Conservation (phyloP, 1,140 invertebrate genomes). For the Nilaparvata lugens region DNA sequence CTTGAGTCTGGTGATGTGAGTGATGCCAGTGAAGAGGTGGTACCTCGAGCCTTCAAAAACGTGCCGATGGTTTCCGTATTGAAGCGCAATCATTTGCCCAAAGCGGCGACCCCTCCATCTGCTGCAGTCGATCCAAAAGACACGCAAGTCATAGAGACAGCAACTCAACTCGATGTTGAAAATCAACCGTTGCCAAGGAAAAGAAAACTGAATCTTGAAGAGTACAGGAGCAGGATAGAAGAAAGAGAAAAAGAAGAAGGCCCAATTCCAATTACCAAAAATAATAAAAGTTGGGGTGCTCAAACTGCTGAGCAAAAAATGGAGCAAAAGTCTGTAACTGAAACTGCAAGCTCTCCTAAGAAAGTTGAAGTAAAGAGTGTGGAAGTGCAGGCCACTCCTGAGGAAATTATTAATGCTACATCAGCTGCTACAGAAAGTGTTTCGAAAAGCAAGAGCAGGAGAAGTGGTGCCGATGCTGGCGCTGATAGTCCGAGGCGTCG, state of each 20-base stretch:
- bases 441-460: no score
- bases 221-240: constrained; percentile 39
- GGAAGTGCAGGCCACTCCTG: constrained; percentile 12
- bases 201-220: constrained; percentile 40
- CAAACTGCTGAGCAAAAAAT: no score
- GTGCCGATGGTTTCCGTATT: constrained; percentile 36
- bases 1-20: constrained; percentile 37
- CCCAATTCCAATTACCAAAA: no score
- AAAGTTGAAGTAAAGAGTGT: constrained; percentile 23
- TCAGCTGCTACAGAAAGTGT: no score
- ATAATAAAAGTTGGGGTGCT: no score
- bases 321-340: no score
- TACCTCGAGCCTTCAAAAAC: constrained; percentile 17
- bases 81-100: constrained; percentile 24
- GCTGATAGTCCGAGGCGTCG: not conserved
- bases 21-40: constrained; percentile 31
- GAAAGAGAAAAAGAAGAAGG: constrained; percentile 19
- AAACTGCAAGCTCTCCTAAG: not conserved
- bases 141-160: not conserved
- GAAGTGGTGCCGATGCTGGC: not conserved
- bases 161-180: not conserved
- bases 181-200: constrained; percentile 20
- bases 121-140: not conserved
- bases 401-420: constrained; percentile 9
- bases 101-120: not conserved